Conservation (phyloP, 2,113 vertebrate species). For the Indri indri region DNA sequence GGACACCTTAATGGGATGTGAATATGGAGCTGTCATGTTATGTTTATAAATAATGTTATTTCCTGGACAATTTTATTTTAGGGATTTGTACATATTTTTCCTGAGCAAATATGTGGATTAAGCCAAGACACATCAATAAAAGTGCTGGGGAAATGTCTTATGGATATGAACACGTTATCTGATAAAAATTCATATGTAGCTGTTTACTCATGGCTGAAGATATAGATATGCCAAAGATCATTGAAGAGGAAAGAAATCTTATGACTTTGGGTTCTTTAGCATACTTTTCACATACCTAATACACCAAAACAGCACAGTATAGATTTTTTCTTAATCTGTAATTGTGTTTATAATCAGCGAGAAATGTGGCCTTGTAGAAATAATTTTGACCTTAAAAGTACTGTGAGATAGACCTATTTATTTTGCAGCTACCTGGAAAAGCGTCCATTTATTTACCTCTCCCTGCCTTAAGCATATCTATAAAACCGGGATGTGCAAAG, state of each 20-base stretch:
- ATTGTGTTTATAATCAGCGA: neutral
- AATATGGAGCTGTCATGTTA: conserved; percentile 65
- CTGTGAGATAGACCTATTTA: neutral
- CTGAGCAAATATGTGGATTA: conserved; percentile 68
- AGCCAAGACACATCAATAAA: conserved; percentile 61
- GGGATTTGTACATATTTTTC: conserved; percentile 42
- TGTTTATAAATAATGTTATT: conserved; percentile 78
- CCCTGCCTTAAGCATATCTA: neutral
- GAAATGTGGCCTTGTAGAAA: neutral
- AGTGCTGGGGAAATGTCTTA: conserved; percentile 64
- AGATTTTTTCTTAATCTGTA: neutral
- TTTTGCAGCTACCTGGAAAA: neutral
- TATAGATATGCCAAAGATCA: conserved; percentile 49
- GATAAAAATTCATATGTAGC: conserved; percentile 65
- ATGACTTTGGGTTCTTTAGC: neutral
- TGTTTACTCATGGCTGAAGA: conserved; percentile 52
- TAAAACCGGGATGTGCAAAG: neutral
- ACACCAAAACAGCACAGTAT: neutral
- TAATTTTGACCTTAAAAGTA: conserved; percentile 6
- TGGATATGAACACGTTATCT: conserved; percentile 63
- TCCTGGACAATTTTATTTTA: conserved; percentile 71
- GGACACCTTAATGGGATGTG: conserved; percentile 57
- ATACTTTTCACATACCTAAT: conserved; percentile 4
- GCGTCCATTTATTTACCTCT: neutral
- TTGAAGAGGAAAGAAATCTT: neutral